Base-by-base conservation (phyloP, 2,113 vertebrate species). In the Ornithorhynchus anatinus region DNA sequence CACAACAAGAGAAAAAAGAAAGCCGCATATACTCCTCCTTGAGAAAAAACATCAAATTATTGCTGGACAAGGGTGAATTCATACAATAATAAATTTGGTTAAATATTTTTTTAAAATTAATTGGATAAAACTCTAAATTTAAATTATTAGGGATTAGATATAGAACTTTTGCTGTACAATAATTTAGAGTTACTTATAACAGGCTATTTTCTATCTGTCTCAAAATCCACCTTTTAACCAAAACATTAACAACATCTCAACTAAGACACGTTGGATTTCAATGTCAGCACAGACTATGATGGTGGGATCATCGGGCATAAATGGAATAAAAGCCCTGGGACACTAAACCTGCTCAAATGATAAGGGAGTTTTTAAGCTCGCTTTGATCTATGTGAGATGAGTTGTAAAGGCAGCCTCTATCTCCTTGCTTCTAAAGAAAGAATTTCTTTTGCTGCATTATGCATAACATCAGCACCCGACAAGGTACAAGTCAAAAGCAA, bases 361-460 rank as follows among this genome's bases (percentile, higher is more conserved):
- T 79, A 82, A 90, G 45, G 57, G 64, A 77, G 36, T 72, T n/a
- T 69, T 82, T 68, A 59, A 27, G 39, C 75, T 80, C 69, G 56
- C 86, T 92, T 90, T 93, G 89, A 91, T 91, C 82, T 79, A 59
- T 72, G 69, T 72, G 69, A 91, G 84, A 83, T 50, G 59, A 89
- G 61, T 44, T 69, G 27, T 80, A 81, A 77, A 90, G 84, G 77
- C 48, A 27, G 62, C 47, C 80, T 85, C 74, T 75, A 72, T 50
- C 79, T 5, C 47, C 4, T 67, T 81, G 62, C 75, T 88, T 75
- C 71, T 75, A 74, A 86, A 84, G 73, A 78, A 88, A 85, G 85
- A 81, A 90, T 87, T 86, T 70, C 70, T 89, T 90, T 88, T 88
- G 74, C 84, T 92, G 86, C 87, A 89, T 92, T 90, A 91, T 92